Evolutionary conservation across 2,888 invertebrate species (phyloP).

Genomic region (Anarsia innoxiella): DNA sequence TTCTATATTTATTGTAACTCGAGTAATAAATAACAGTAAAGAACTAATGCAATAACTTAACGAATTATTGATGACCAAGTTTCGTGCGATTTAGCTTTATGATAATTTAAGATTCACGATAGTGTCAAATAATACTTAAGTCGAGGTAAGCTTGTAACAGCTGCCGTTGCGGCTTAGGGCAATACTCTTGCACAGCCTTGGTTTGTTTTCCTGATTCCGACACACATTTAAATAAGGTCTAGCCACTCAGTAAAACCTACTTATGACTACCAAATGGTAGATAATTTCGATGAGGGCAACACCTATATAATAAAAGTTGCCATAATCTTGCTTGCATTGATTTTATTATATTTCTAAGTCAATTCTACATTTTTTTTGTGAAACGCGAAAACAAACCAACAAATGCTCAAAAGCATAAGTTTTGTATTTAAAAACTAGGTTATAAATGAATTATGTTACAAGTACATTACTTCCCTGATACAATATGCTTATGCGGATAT

Average conservation of each 20-base stretch:
- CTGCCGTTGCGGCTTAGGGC: neutral
- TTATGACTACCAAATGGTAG: too few relatives aligned
- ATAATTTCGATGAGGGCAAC: too few relatives aligned
- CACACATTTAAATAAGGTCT: too few relatives aligned
- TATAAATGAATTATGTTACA: conserved; percentile 33
- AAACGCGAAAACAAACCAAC: conserved; percentile 18
- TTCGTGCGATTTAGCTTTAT: conserved; percentile 27
- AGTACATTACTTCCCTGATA: conserved; percentile 9
- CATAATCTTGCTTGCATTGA: too few relatives aligned
- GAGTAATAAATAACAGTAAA: too few relatives aligned
- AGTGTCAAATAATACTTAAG: conserved; percentile 14
- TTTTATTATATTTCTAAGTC: too few relatives aligned
- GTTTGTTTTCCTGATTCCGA: too few relatives aligned
- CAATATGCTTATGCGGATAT: conserved; percentile 9
- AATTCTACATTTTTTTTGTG: too few relatives aligned
- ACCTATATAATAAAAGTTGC: too few relatives aligned
- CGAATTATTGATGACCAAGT: conserved; percentile 37
- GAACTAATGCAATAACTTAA: conserved; percentile 8
- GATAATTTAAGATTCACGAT: conserved; percentile 19
- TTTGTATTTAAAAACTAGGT: conserved; percentile 28
- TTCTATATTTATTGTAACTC: too few relatives aligned
- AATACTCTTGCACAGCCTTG: conserved; percentile 1
- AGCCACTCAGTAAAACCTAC: too few relatives aligned
- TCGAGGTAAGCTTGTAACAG: conserved; percentile 1
- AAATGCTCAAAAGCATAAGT: conserved; percentile 39